A percentile compares a stretch with the other conserved stretches of the same genome.
Conservation (phyloP, 2,113 vertebrate genomes). For the Oxygymnocypris stewartii region DNA sequence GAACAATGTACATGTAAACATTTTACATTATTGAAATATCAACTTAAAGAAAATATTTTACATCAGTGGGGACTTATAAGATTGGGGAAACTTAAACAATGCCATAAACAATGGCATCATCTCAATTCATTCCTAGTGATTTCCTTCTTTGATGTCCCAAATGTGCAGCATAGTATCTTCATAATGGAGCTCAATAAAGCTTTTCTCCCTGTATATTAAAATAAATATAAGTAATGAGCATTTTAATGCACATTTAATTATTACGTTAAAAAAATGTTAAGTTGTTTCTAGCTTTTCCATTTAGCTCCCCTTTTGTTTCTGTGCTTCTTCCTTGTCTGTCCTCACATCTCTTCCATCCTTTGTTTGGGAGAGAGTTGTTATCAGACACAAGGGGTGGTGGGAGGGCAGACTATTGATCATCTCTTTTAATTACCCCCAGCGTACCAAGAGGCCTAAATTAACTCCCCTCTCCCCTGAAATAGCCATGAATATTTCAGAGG, state of each 20-base stretch:
- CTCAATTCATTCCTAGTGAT: not conserved
- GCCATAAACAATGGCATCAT: no score
- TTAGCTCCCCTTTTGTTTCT: not conserved
- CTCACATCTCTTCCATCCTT: constrained; percentile 36
- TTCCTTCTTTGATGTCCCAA: not conserved
- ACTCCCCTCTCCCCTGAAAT: constrained; percentile 74
- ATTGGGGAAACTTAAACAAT: not conserved
- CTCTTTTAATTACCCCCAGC: constrained; percentile 84
- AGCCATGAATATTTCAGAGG: constrained; percentile 82
- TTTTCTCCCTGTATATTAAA: not conserved
- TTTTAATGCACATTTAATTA: not conserved
- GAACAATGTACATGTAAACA: not conserved
- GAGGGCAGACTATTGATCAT: constrained; percentile 77
- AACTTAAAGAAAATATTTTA: not conserved
- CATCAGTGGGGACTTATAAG: not conserved
- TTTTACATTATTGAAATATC: not conserved
- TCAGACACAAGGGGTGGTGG: constrained; percentile 71
- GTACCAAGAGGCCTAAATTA: constrained; percentile 80
- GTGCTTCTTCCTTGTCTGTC: constrained; percentile 44
- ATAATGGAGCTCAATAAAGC: not conserved
- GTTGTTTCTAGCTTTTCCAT: not conserved
- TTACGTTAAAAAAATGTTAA: not conserved
- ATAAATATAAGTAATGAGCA: not conserved
- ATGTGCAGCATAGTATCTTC: not conserved
- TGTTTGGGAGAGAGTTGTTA: constrained; percentile 68